These are phyloP conservation scores for Neocrepidodera transversa DNA, from an alignment of 2,888 invertebrate species.

Conservation along the genomic window DNA sequence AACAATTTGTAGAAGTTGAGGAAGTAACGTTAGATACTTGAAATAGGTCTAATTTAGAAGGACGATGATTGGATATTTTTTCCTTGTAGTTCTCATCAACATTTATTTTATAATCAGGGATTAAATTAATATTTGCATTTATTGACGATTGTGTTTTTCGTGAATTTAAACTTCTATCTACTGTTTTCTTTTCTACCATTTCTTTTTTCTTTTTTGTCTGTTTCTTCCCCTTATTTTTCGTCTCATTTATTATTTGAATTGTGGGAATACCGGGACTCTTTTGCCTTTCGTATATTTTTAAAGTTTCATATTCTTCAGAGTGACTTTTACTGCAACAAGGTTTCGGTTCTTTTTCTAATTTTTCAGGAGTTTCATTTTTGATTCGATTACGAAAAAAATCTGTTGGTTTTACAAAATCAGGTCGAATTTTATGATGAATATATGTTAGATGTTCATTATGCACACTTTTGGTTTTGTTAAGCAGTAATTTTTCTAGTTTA, in stretches of 20 bases:
- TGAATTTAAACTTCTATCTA: constrained; percentile 6
- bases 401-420: constrained; percentile 4
- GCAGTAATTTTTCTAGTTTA: constrained; percentile 50
- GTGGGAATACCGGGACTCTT: constrained; percentile 43
- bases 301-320: constrained; percentile 38
- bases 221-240: constrained; percentile 28
- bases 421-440: constrained; percentile 35
- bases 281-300: constrained; percentile 50
- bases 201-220: constrained; percentile 17
- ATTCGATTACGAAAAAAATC: constrained; percentile 35
- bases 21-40: constrained; percentile 45
- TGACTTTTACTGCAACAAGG: constrained; percentile 29
- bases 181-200: constrained; percentile 2
- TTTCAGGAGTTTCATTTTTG: constrained; percentile 44
- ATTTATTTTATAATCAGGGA: constrained; percentile 25
- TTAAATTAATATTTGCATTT: not conserved
- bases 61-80: constrained; percentile 38
- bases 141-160: not conserved
- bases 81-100: constrained; percentile 33
- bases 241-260: constrained; percentile 45
- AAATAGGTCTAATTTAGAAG: constrained; percentile 44
- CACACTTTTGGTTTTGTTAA: constrained; percentile 49
- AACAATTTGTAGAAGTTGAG: constrained; percentile 29
- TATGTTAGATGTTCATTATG: constrained; percentile 51
- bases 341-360: constrained; percentile 39